phyloP scores from a whole-genome alignment of 2,888 invertebrate species.

The Cepaea hortensis region DNA sequence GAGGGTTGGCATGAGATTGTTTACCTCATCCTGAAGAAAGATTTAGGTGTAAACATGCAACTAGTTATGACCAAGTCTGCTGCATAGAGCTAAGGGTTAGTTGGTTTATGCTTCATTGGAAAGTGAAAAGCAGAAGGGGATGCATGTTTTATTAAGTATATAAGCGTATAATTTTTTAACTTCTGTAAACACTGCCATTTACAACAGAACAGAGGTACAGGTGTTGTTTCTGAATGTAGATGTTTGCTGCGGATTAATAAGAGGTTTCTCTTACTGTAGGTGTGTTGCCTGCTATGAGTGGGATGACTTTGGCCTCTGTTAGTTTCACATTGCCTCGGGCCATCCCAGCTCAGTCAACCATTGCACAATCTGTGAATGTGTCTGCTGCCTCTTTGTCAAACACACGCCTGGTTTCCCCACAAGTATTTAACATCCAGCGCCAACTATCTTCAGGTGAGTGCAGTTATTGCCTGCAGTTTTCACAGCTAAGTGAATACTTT shows the following conservation, averaged over 20 bases:
- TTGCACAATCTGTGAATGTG: constrained; percentile 42
- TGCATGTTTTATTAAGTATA: too few relatives aligned
- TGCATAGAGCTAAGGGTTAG: too few relatives aligned
- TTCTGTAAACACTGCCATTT: too few relatives aligned
- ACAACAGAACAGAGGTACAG: too few relatives aligned
- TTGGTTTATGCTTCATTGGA: too few relatives aligned
- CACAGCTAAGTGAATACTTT: too few relatives aligned
- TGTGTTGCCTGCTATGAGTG: constrained; percentile 44
- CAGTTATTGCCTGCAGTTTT: background rate
- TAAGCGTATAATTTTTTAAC: too few relatives aligned
- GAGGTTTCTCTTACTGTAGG: constrained; percentile 29
- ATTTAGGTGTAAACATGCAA: too few relatives aligned
- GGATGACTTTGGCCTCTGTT: constrained; percentile 33
- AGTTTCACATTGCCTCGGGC: constrained; percentile 36
- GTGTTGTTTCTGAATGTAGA: background rate
- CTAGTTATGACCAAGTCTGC: too few relatives aligned
- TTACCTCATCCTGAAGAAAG: too few relatives aligned
- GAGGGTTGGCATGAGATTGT: too few relatives aligned
- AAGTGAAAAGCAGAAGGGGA: too few relatives aligned
- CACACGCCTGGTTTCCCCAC: constrained; percentile 48
- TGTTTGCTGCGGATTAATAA: background rate
- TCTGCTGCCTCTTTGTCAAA: constrained; percentile 45
- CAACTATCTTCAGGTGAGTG: constrained; percentile 52
- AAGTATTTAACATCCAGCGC: constrained; percentile 50
- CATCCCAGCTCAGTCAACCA: constrained; percentile 27